Percentiles rank a stretch among this genome's conserved stretches.
These are phyloP conservation scores for Ascaphus truei DNA, from an alignment of 2,113 vertebrate species.

Conservation along the genomic window DNA sequence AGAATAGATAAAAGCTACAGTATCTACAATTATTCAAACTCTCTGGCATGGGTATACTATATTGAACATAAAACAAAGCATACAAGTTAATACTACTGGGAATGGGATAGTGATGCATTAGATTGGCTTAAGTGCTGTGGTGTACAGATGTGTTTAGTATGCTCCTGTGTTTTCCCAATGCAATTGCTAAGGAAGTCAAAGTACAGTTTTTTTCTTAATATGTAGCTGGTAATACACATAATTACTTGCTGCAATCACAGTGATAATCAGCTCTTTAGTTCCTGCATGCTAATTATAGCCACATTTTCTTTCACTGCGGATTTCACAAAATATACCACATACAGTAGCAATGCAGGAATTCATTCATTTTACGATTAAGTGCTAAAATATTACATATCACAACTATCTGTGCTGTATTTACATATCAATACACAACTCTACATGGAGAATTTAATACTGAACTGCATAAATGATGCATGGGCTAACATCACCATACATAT, in stretches of 20 bases:
- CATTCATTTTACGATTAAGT: conserved; percentile 1
- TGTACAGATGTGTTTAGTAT: conserved; percentile 21
- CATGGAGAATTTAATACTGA: neutral
- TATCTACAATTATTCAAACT: too few relatives aligned
- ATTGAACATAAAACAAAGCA: too few relatives aligned
- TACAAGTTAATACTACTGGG: too few relatives aligned
- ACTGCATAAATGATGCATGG: neutral
- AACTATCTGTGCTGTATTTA: neutral
- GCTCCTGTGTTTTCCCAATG: conserved; percentile 1
- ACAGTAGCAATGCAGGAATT: neutral
- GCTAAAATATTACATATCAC: neutral
- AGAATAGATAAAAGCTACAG: too few relatives aligned
- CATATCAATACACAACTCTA: neutral
- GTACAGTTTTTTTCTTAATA: conserved; percentile 27
- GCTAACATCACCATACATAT: neutral
- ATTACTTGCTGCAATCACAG: conserved; percentile 29
- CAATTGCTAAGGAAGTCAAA: conserved; percentile 28
- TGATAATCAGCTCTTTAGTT: conserved; percentile 36
- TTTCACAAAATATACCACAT: neutral
- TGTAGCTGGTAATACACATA: conserved; percentile 24
- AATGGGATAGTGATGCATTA: neutral
- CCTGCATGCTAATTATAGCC: conserved; percentile 28
- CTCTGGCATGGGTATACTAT: too few relatives aligned
- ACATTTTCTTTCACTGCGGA: conserved; percentile 26
- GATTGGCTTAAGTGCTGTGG: neutral